Conservation (phyloP, 2,113 vertebrate genomes). For the Pitta sordida region DNA sequence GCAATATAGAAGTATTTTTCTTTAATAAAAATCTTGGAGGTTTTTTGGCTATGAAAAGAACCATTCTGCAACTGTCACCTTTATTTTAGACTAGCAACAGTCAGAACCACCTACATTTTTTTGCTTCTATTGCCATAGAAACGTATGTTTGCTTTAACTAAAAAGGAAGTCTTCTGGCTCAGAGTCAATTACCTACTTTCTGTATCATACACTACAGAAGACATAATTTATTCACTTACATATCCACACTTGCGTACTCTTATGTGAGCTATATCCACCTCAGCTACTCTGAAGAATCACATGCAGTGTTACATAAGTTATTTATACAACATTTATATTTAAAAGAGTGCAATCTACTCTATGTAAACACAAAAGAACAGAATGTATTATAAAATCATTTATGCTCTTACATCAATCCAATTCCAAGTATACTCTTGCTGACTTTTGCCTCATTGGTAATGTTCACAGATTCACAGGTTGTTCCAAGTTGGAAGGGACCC, state of each 20-base stretch:
- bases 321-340: background rate
- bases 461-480: too few species aligned
- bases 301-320: background rate
- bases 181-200: background rate
- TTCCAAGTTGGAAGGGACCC: too few species aligned
- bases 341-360: background rate
- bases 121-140: slow-evolving; percentile 57
- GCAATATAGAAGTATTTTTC: background rate
- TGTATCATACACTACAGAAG: background rate
- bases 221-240: background rate
- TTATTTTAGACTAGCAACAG: slow-evolving; percentile 44
- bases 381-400: background rate
- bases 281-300: background rate
- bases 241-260: background rate
- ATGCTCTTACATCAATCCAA: background rate
- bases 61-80: slow-evolving; percentile 10
- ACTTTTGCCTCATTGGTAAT: background rate
- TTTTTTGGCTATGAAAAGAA: slow-evolving; percentile 2
- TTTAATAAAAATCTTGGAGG: background rate
- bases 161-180: slow-evolving; percentile 12
- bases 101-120: slow-evolving; percentile 60
- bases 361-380: background rate
- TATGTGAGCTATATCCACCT: background rate
- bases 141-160: slow-evolving; percentile 32
- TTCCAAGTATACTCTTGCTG: background rate